phyloP scores from a whole-genome alignment of 2,888 invertebrate genomes.

The Venusia cambrica region DNA sequence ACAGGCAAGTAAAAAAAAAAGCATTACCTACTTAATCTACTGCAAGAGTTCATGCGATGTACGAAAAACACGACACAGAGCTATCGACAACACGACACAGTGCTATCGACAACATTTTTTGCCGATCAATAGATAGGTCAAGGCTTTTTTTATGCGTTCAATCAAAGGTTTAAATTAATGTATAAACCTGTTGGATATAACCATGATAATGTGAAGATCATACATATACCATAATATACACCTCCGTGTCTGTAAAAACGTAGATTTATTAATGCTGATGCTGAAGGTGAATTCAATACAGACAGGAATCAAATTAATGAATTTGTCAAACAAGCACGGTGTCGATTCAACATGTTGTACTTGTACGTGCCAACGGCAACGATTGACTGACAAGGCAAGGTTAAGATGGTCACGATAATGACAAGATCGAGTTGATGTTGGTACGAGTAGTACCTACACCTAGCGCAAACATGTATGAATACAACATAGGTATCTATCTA shows the following conservation, averaged over 20 bases:
- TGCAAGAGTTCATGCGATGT: constrained; percentile 21
- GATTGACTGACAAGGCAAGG: constrained; percentile 53
- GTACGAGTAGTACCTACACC: too few species aligned
- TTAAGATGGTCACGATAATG: constrained; percentile 46
- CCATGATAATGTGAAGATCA: too few species aligned
- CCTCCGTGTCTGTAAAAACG: too few species aligned
- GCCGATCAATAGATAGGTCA: constrained; percentile 8
- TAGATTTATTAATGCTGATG: too few species aligned
- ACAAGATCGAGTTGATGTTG: constrained; percentile 9
- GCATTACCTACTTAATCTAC: not conserved
- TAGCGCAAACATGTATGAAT: too few species aligned
- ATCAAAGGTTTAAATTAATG: too few species aligned
- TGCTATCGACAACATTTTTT: constrained; percentile 24
- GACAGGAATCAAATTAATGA: constrained; percentile 29
- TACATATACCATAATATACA: too few species aligned
- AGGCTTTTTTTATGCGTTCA: too few species aligned
- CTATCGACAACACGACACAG: constrained; percentile 20
- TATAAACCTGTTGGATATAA: too few species aligned
- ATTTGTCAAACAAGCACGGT: constrained; percentile 52
- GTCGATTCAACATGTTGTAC: constrained; percentile 39
- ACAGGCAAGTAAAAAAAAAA: constrained; percentile 3
- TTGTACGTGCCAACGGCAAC: constrained; percentile 19
- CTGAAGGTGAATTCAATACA: constrained; percentile 18
- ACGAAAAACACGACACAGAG: constrained; percentile 18
- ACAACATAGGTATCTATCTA: too few species aligned